phyloP scores from a whole-genome alignment of 2,888 invertebrate genomes.

The Megalurothrips usitatus region DNA sequence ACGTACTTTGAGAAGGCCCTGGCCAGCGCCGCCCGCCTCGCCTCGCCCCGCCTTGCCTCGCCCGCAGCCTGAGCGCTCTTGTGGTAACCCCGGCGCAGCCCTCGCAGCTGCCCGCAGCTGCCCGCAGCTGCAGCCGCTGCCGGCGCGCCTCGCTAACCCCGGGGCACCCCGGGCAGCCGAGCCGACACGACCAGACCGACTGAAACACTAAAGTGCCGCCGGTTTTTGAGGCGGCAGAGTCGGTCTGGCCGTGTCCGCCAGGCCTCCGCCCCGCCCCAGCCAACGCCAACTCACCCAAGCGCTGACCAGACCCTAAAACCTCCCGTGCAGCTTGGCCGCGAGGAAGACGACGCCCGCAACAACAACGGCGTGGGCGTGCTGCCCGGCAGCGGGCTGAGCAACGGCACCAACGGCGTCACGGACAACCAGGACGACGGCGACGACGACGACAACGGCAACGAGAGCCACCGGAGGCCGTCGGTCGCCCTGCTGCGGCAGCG shows the following conservation, averaged over 20 bases:
- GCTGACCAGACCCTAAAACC: neutral
- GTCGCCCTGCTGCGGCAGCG: constrained; percentile 12
- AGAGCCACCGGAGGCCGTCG: neutral
- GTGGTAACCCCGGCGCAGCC: no score
- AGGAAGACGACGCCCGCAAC: constrained; percentile 5
- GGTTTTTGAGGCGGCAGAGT: no score
- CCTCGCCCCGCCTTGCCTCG: no score
- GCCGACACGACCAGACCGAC: no score
- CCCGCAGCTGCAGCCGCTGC: no score
- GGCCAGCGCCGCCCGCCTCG: no score
- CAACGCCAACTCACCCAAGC: neutral
- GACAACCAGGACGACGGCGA: neutral
- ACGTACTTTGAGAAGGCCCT: no score
- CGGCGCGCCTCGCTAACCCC: no score
- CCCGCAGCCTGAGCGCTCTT: no score
- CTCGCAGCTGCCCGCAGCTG: no score
- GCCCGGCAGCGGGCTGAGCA: neutral
- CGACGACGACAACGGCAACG: neutral
- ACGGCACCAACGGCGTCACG: neutral
- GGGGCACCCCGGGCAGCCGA: no score
- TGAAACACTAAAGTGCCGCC: no score
- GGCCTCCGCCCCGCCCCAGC: neutral
- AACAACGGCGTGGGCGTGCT: neutral
- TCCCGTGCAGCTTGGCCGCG: constrained; percentile 6
- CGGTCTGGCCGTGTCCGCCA: neutral